Conservation (phyloP, 2,113 vertebrate genomes). For the Melanocharis versteri region DNA sequence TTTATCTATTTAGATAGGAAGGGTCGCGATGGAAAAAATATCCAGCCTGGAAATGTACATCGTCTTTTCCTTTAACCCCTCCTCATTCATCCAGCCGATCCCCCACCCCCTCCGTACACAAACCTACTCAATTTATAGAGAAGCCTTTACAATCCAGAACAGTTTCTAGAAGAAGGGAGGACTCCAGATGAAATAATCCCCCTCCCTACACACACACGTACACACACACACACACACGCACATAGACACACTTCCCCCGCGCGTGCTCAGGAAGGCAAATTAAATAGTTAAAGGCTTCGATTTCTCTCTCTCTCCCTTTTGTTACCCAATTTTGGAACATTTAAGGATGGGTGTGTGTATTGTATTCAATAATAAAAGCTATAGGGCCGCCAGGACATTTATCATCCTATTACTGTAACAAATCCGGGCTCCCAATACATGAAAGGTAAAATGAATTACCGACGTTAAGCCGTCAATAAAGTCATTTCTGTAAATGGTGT, state of each 20-base stretch:
- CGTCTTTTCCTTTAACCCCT: slow-evolving; percentile 48
- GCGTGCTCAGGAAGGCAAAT: slow-evolving; percentile 27
- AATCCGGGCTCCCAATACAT: slow-evolving; percentile 89
- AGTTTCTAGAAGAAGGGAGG: slow-evolving; percentile 29
- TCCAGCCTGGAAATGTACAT: slow-evolving; percentile 32
- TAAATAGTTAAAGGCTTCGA: slow-evolving; percentile 70
- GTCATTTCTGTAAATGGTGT: slow-evolving; percentile 98
- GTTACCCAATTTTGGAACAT: slow-evolving; percentile 75
- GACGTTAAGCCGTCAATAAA: slow-evolving; percentile 99
- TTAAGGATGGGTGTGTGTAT: slow-evolving; percentile 70
- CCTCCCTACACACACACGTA: neutral
- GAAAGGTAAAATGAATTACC: slow-evolving; percentile 98
- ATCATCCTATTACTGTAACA: slow-evolving; percentile 98
- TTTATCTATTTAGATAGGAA: slow-evolving; percentile 53
- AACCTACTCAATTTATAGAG: slow-evolving; percentile 24
- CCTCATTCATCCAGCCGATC: slow-evolving; percentile 18
- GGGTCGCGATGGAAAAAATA: slow-evolving; percentile 17
- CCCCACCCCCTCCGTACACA: neutral
- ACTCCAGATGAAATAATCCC: neutral
- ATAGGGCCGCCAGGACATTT: slow-evolving; percentile 90
- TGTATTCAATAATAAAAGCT: slow-evolving; percentile 86
- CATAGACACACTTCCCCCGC: neutral
- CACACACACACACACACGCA: neutral
- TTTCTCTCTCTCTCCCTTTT: slow-evolving; percentile 65
- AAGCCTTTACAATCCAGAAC: slow-evolving; percentile 27